Evolutionary conservation across 2,888 invertebrate species (phyloP).

Genomic region (Xestia xanthographa): DNA sequence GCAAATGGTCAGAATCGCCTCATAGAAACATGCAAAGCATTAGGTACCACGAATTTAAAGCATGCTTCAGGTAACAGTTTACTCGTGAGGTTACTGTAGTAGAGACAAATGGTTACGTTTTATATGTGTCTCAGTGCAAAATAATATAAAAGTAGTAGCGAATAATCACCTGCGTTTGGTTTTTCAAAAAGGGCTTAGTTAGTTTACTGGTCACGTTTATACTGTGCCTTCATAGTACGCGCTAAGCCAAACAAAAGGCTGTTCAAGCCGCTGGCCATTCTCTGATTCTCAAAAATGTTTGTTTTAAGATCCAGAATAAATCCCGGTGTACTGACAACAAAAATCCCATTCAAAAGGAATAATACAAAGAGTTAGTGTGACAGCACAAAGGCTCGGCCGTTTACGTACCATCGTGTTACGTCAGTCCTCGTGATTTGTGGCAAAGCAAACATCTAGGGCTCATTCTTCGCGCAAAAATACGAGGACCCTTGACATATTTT

Average conservation of each 20-base stretch:
- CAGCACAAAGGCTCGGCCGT: slow-evolving; percentile 76
- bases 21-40: neutral
- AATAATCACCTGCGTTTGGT: neutral
- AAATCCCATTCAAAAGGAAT: slow-evolving; percentile 72
- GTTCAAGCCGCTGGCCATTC: slow-evolving; percentile 20
- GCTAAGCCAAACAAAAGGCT: slow-evolving; percentile 51
- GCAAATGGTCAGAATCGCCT: neutral
- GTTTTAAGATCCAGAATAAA: slow-evolving; percentile 68
- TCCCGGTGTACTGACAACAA: slow-evolving; percentile 67
- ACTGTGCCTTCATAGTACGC: slow-evolving; percentile 28
- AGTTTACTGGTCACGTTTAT: neutral
- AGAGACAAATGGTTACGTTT: neutral
- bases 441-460: slow-evolving; percentile 76
- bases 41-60: neutral
- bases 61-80: neutral
- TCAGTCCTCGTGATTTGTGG: slow-evolving; percentile 80
- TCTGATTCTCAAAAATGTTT: slow-evolving; percentile 61
- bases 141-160: neutral
- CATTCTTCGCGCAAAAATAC: slow-evolving; percentile 72
- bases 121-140: neutral
- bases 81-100: neutral
- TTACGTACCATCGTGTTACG: slow-evolving; percentile 73
- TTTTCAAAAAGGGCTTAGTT: neutral
- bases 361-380: slow-evolving; percentile 78
- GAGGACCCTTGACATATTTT: slow-evolving; percentile 74